phyloP scores from a whole-genome alignment of 2,113 vertebrate genomes.

The Axis porcinus region DNA sequence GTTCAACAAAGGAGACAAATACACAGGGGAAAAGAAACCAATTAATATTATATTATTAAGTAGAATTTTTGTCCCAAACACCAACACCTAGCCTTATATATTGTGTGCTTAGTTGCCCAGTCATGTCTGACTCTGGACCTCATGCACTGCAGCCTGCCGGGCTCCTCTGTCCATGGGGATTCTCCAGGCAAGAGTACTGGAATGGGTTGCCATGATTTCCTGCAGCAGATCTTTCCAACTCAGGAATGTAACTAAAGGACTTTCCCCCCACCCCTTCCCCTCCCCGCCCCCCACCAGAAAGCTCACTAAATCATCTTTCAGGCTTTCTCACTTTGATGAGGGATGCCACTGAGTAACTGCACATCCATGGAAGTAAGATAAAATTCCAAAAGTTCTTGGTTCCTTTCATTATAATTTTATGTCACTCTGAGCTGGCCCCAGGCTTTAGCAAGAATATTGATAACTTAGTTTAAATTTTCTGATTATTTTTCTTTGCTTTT shows the following conservation, averaged over 20 bases:
- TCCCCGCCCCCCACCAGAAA: neutral
- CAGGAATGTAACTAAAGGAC: neutral
- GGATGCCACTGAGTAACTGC: neutral
- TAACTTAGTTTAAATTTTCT: neutral
- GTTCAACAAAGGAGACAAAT: neutral
- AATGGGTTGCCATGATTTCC: neutral
- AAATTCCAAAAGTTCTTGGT: neutral
- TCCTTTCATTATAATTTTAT: neutral
- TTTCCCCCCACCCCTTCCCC: neutral
- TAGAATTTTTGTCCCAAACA: neutral
- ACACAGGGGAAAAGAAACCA: neutral
- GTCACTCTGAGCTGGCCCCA: neutral
- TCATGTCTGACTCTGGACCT: neutral
- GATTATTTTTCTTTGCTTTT: neutral
- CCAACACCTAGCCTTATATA: neutral
- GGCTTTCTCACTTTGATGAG: neutral
- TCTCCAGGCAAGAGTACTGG: neutral
- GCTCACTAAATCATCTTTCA: neutral
- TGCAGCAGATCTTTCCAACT: neutral
- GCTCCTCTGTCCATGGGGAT: neutral
- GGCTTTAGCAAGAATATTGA: neutral
- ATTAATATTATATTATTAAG: neutral
- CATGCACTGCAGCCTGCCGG: neutral
- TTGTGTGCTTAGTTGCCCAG: neutral
- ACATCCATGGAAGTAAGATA: neutral